Base-by-base conservation (phyloP, 92 coral and sea anemone genomes). In the Pocillopora grandis region DNA sequence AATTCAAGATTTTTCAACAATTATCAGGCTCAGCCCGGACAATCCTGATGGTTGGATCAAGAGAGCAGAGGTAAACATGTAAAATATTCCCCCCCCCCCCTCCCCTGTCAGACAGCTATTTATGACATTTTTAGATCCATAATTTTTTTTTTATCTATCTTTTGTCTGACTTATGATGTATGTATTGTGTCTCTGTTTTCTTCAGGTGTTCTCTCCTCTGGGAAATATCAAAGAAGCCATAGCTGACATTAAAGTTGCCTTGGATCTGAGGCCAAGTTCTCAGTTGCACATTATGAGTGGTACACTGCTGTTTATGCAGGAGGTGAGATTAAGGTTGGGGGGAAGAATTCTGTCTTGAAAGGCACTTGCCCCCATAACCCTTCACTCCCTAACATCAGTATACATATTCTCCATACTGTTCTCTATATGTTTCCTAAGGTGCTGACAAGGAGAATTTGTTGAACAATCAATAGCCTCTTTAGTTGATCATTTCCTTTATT, bases 11-110 rank as follows among this genome's bases (percentile, higher is more conserved):
- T 94, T 94, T 64, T 81, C 95, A 59, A 63, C 95, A 78, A 89
- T 94, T 33, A 94, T 94, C 88, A 89, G 87, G 55, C 81, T 89
- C 10, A 88, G 84, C 59, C 98, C 98, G 61, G 90, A 84, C 76
- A 87, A 87, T 33, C 90, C 98, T 42, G 98, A 94, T 71, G 98
- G 98, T 13, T 94, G 98, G 98, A 91, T 94, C 67, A 84, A 94
- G 68, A 88, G 98, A 66, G 98, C 98, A 21, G 98, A 94, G 98
- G 98, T 92, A 72, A 15, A 20, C 13, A 10, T 9, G 20, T 15
- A 0, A 49, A n/a, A 12, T 2, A 35, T 14, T 3, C 7, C 49
- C 49, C 49, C 7, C 49, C 49, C 0, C 49, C n/a, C n/a, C n/a
- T 7, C 52, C 52, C 52, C 52, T 7, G 8, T 42, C 52, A 42